Percentiles rank a stretch among this genome's conserved stretches.
phyloP scores from a whole-genome alignment of 2,888 invertebrate species.

The Odontomyia ornata region DNA sequence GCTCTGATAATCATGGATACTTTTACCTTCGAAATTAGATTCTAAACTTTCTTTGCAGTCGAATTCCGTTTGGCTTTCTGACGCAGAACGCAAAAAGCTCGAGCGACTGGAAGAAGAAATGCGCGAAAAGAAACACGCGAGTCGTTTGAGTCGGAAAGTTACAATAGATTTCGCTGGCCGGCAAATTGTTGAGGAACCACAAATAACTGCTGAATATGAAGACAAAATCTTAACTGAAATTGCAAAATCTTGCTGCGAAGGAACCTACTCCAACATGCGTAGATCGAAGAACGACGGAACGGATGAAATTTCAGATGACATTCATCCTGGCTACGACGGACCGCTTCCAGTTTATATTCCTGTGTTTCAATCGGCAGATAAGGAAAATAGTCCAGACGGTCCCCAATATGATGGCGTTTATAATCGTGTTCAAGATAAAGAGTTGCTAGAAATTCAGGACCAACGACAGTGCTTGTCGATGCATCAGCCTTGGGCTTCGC shows the following conservation, averaged over 20 bases:
- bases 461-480: conserved; percentile 89
- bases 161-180: conserved; percentile 81
- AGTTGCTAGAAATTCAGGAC: conserved; percentile 84
- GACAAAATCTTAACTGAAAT: conserved; percentile 62
- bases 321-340: conserved; percentile 56
- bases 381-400: conserved; percentile 15
- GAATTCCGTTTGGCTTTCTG: conserved; percentile 83
- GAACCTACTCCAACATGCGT: conserved; percentile 53
- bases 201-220: conserved; percentile 60
- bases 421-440: conserved; percentile 77
- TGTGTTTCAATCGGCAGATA: conserved; percentile 39
- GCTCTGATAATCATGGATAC: too few relatives aligned
- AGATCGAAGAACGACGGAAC: conserved; percentile 53
- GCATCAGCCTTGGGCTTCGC: conserved; percentile 96
- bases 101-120: conserved; percentile 74
- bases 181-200: conserved; percentile 66
- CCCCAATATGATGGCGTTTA: conserved; percentile 56
- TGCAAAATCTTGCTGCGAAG: conserved; percentile 55
- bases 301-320: conserved; percentile 45
- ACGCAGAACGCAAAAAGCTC: conserved; percentile 73
- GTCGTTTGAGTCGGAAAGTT: conserved; percentile 73
- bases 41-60: conserved; percentile 58
- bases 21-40: too few relatives aligned
- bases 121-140: conserved; percentile 74
- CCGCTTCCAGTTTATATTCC: conserved; percentile 49